Evolutionary conservation across 2,113 vertebrate species (phyloP), one percentile per base, ranked within the genome.

Genomic region (Anser brachyrhynchus): DNA sequence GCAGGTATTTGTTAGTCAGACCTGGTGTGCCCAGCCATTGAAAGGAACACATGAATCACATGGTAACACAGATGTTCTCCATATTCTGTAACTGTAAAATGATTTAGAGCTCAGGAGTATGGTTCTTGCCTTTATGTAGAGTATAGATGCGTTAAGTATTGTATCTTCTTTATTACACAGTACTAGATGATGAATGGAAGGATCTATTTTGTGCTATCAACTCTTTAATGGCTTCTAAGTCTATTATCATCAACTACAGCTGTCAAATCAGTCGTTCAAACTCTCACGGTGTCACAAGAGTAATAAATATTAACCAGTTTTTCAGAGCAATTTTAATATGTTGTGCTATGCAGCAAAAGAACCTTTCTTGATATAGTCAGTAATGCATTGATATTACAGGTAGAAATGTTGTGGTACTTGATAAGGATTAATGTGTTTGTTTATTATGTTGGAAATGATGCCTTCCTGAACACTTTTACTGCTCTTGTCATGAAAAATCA

Each of bases 271-370:
- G 69, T 92, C 22, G 0, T 86, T 96, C 79, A 86, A 72, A 97
- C 57, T 57, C 41, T 89, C 39, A n/a, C 10, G 10, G 61, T 91
- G 80, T 84, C 65, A 84, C 65, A 75, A 87, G 77, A 14, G 43
- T 93, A 93, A 96, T 93, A 97, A 95, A 94, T 93, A 95, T 71
- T 89, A 96, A 96, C 37, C 33, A 52, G 18, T 57, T 94, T 95
- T 81, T 92, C 86, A 75, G 52, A 89, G 43, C 49, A 75, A 72
- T 89, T 92, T 94, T 89, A 54, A 64, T 86, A 39, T 49, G n/a
- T 65, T 89, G 35, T 4, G 1, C 15, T 91, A 35, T 82, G 87
- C 65, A 91, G 43, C 43, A 65, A 16, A 85, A 77, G 13, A 93
- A 52, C n/a, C 26, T 79, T 84, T 69, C 49, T 78, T 91, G 46